These are phyloP conservation scores for Sanderia malayensis DNA, from an alignment of 30 jellyfish, hydroid and myxozoan genomes.

Conservation along the genomic window DNA sequence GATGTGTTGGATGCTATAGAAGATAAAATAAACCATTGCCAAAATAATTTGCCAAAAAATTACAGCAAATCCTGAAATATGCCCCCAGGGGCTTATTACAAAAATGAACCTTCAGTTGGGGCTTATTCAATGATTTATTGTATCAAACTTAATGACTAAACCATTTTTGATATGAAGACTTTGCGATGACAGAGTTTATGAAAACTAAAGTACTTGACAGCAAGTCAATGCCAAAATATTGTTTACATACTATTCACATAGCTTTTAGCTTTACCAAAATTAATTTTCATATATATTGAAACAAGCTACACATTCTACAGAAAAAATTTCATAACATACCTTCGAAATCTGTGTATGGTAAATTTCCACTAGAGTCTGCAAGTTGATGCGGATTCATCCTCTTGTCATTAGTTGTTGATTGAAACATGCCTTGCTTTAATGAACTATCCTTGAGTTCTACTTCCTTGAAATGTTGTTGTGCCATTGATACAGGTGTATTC, in stretches of 20 bases:
- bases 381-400: constrained; percentile 1
- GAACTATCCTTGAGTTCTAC: constrained; percentile 35
- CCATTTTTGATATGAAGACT: background rate
- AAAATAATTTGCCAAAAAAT: no score
- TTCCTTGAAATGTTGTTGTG: constrained; percentile 17
- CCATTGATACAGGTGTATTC: constrained; percentile 7
- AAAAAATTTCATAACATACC: no score
- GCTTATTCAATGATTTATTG: no score
- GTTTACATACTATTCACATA: background rate
- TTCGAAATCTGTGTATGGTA: constrained; percentile 63
- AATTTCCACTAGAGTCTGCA: constrained; percentile 43
- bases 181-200: background rate
- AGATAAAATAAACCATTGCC: background rate
- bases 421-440: background rate
- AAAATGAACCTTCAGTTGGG: no score
- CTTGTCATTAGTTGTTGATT: constrained; percentile 11
- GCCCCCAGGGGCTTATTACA: no score
- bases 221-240: background rate
- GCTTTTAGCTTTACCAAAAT: background rate
- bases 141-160: background rate
- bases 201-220: background rate
- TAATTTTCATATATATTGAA: no score
- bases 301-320: no score
- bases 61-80: no score
- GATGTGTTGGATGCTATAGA: constrained; percentile 36